A percentile compares a stretch with the other conserved stretches of the same genome.
Evolutionary conservation across 92 coral and sea anemone species (phyloP).

Genomic region (Paragorgia papillata): DNA sequence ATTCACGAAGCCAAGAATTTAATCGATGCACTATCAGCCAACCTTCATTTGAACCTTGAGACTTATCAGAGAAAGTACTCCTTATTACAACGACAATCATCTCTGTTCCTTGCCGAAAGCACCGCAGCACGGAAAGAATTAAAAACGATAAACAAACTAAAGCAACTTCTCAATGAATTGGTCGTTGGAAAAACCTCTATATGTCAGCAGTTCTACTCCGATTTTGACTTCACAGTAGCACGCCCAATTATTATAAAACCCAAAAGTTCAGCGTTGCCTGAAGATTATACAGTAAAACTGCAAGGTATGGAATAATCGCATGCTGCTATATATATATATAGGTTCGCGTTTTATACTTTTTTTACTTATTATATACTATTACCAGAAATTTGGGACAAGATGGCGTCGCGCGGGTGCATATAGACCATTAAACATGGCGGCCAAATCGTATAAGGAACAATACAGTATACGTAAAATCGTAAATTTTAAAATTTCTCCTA

Average conservation of each 20-base stretch:
- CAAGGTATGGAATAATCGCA: slow-evolving; percentile 56
- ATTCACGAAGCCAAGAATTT: slow-evolving; percentile 45
- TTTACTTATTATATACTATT: neutral
- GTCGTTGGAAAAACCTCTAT: slow-evolving; percentile 12
- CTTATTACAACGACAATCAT: neutral
- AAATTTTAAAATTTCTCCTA: no score
- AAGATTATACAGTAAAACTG: slow-evolving; percentile 49
- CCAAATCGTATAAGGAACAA: no score
- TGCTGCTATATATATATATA: no score
- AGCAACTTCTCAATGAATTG: slow-evolving; percentile 51
- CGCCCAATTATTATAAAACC: slow-evolving; percentile 59
- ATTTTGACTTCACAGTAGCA: slow-evolving; percentile 50
- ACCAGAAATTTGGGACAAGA: no score
- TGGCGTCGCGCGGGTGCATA: no score
- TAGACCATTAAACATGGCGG: no score
- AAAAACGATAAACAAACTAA: slow-evolving; percentile 45
- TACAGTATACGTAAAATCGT: no score
- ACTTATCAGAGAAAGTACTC: slow-evolving; percentile 18
- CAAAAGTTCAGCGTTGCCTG: slow-evolving; percentile 45
- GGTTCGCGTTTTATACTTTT: neutral
- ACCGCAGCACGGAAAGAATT: slow-evolving; percentile 31
- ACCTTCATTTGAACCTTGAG: slow-evolving; percentile 43
- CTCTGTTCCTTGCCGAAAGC: slow-evolving; percentile 23
- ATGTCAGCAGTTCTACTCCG: slow-evolving; percentile 32
- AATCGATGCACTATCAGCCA: slow-evolving; percentile 53